Conservation (phyloP, 2,888 invertebrate species). For the Ferdinandea cuprea region DNA sequence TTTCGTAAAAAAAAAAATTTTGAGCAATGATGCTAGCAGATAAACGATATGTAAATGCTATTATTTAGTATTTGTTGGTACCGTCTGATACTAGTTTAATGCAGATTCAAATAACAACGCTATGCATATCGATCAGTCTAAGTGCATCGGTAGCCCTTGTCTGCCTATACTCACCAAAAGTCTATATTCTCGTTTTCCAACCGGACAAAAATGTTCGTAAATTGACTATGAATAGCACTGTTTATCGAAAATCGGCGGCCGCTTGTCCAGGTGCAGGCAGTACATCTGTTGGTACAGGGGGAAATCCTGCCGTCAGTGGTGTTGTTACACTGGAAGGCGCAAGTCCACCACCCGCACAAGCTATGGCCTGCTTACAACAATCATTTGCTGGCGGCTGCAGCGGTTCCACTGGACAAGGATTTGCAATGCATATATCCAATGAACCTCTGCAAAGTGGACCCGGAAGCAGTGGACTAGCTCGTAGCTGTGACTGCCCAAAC, state of each 20-base stretch:
- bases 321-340: slow-evolving; percentile 19
- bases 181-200: slow-evolving; percentile 90
- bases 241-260: slow-evolving; percentile 78
- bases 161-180: slow-evolving; percentile 90
- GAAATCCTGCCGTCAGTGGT: slow-evolving; percentile 63
- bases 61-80: not conserved
- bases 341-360: slow-evolving; percentile 44
- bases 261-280: slow-evolving; percentile 69
- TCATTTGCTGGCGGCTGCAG: slow-evolving; percentile 5
- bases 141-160: slow-evolving; percentile 90
- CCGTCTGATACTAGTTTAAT: no score
- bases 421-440: slow-evolving; percentile 23
- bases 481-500: slow-evolving; percentile 28
- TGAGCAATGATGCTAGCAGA: no score
- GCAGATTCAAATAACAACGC: slow-evolving; percentile 91
- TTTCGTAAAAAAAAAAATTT: no score
- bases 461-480: slow-evolving; percentile 23
- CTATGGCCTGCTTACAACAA: slow-evolving; percentile 42
- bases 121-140: slow-evolving; percentile 90
- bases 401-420: slow-evolving; percentile 27
- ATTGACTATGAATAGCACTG: slow-evolving; percentile 81
- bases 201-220: slow-evolving; percentile 90
- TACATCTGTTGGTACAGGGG: slow-evolving; percentile 37
- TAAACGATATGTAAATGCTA: not conserved
- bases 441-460: slow-evolving; percentile 35